Evolutionary conservation across 2,113 vertebrate genomes (phyloP), one percentile per base, ranked within the genome.

Genomic region (Nestor notabilis): DNA sequence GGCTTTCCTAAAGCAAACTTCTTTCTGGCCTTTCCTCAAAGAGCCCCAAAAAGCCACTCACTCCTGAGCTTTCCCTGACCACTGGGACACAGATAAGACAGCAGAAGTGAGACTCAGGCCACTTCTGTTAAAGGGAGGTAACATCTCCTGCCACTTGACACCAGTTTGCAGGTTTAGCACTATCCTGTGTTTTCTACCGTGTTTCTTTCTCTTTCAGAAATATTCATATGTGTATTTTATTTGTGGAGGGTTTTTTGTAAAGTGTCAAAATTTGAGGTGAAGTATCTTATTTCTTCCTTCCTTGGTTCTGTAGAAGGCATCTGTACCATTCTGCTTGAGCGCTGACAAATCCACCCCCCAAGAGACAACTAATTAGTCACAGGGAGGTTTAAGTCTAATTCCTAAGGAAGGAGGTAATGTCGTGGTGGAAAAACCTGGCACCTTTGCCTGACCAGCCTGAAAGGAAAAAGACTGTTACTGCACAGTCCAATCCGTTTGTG

Each of bases 311-410:
- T 56, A 60, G 65, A 87, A 91, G 39, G 39, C 33, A 58, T 27
- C 69, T 49, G 23, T 75, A 33, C 52, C 33, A 46, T 68, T 75
- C 43, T 56, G 29, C 44, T 66, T 80, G 11, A 89, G 17, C 31
- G 43, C 33, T 2, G 13, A 60, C 25, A 86, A 92, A 91, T 63
- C 74, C 29, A 33, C 58, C 43, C 52, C 21, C 37, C 0, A 1
- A 58, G 64, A 90, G 80, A 82, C 49, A 79, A 18, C 33, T 79
- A 87, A 85, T 82, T 91, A 95, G 70, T 89, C 89, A 91, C 12
- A 41, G 23, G 28, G 44, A 95, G 19, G 76, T 29, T 84, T 89
- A 87, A 84, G 31, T 68, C 74, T 78, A 13, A 0, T 12, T 89
- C 83, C 83, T 74, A 65, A 89, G 20, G 28, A 87, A 84, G 35